phyloP scores from a whole-genome alignment of 2,113 vertebrate genomes.

The Myrmophylax atrothorax region DNA sequence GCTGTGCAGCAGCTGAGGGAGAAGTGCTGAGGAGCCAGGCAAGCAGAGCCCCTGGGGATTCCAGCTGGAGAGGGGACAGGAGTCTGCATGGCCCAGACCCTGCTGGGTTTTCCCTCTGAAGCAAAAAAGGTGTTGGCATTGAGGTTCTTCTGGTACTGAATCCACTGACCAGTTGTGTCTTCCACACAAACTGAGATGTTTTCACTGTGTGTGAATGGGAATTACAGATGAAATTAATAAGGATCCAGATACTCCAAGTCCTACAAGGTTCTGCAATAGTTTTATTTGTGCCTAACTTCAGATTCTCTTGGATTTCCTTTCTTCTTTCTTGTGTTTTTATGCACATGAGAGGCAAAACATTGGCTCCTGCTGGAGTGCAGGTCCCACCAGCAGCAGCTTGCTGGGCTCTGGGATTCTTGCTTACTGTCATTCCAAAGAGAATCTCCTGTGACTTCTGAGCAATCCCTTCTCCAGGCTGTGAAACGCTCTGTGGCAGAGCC shows the following conservation, averaged over 20 bases:
- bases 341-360: rapidly evolving
- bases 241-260: rapidly evolving
- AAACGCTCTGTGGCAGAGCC: rapidly evolving
- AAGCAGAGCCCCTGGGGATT: background rate
- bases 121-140: background rate
- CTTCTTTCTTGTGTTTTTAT: background rate
- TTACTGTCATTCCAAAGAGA: rapidly evolving
- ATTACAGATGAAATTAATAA: background rate
- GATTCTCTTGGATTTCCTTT: background rate
- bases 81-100: background rate
- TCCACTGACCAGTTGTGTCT: background rate
- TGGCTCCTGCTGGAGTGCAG: background rate
- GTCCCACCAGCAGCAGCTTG: background rate
- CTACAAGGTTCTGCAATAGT: rapidly evolving
- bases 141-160: background rate
- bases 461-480: background rate
- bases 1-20: background rate
- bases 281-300: background rate
- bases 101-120: background rate
- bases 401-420: background rate
- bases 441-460: background rate
- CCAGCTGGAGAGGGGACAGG: rapidly evolving
- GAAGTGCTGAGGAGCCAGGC: background rate
- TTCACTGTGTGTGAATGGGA: background rate
- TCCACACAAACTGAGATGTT: background rate